A percentile compares a stretch with the other conserved stretches of the same genome.
Evolutionary conservation across 2,888 invertebrate genomes (phyloP).

Genomic region (Unio delphinus): DNA sequence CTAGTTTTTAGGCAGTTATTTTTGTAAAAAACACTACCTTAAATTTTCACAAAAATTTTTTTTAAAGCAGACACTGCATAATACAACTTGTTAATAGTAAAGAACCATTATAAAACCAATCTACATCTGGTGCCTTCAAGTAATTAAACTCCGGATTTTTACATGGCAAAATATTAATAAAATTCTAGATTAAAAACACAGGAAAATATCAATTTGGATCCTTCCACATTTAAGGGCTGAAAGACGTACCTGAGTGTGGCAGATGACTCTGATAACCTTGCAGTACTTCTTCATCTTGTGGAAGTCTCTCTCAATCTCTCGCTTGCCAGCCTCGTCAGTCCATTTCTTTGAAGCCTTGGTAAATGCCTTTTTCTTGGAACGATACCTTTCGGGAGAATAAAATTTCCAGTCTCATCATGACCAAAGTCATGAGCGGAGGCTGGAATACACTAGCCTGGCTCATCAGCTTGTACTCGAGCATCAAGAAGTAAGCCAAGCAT

Average conservation of each 20-base stretch:
- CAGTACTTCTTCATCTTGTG: constrained; percentile 99
- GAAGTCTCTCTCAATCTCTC: constrained; percentile 96
- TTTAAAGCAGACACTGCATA: too few relatives aligned
- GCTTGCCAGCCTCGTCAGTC: constrained; percentile 96
- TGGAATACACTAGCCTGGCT: constrained; percentile 1
- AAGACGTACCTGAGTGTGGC: constrained; percentile 90
- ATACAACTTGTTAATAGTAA: too few relatives aligned
- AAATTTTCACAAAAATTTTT: too few relatives aligned
- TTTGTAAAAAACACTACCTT: too few relatives aligned
- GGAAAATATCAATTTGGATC: background rate
- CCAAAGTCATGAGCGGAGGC: constrained; percentile 24
- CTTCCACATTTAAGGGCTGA: background rate
- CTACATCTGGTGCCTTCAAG: too few relatives aligned
- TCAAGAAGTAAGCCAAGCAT: too few relatives aligned
- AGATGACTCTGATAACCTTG: constrained; percentile 94
- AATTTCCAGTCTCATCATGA: constrained; percentile 41
- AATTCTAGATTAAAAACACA: background rate
- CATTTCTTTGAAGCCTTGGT: constrained; percentile 98
- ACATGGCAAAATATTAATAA: background rate
- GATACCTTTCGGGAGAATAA: constrained; percentile 83
- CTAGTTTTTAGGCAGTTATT: too few relatives aligned
- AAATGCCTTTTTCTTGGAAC: constrained; percentile 99
- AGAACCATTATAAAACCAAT: too few relatives aligned
- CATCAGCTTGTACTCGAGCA: too few relatives aligned
- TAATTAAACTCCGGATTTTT: too few relatives aligned